These are phyloP conservation scores for Cliona cf. orientalis DNA, from an alignment of 37 sponge, comb jelly and placozoan genomes.

Conservation along the genomic window DNA sequence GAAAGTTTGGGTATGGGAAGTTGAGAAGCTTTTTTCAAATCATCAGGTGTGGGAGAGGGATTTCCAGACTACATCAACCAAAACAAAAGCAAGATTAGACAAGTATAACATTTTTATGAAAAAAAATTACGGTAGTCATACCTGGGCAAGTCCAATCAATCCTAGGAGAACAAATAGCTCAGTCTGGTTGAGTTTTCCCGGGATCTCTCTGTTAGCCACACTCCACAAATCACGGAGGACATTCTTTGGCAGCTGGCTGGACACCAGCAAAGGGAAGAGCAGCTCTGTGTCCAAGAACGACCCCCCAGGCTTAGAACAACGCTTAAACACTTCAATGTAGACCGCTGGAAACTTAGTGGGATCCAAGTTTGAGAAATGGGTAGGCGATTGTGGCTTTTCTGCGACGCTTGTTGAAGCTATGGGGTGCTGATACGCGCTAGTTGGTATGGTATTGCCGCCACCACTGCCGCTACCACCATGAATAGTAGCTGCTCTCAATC, in stretches of 20 bases:
- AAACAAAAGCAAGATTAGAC: neutral
- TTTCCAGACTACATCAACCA: slow-evolving; percentile 26
- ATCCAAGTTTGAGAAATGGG: slow-evolving; percentile 8
- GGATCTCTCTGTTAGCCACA: slow-evolving; percentile 12
- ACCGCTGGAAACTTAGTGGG: slow-evolving; percentile 35
- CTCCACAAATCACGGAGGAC: slow-evolving; percentile 44
- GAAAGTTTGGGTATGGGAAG: slow-evolving; percentile 30
- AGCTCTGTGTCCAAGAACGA: slow-evolving; percentile 31
- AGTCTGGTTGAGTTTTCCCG: slow-evolving; percentile 49
- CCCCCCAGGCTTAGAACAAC: slow-evolving; percentile 25
- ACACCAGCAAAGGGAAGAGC: slow-evolving; percentile 50
- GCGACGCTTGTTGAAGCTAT: neutral
- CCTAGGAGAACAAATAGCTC: slow-evolving; percentile 61
- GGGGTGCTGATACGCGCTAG: neutral
- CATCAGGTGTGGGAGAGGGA: slow-evolving; percentile 26
- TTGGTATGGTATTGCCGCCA: neutral
- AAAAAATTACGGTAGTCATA: neutral
- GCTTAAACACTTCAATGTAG: slow-evolving; percentile 36
- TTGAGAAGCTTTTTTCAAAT: neutral
- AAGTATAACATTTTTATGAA: neutral
- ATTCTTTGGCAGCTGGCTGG: slow-evolving; percentile 30
- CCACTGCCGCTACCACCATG: too few species aligned
- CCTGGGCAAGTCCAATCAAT: slow-evolving; percentile 59
- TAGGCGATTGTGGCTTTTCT: too few species aligned
- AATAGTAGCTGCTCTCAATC: too few species aligned